Evolutionary conservation across 2,888 invertebrate genomes (phyloP).

Genomic region (Andrena camellia): DNA sequence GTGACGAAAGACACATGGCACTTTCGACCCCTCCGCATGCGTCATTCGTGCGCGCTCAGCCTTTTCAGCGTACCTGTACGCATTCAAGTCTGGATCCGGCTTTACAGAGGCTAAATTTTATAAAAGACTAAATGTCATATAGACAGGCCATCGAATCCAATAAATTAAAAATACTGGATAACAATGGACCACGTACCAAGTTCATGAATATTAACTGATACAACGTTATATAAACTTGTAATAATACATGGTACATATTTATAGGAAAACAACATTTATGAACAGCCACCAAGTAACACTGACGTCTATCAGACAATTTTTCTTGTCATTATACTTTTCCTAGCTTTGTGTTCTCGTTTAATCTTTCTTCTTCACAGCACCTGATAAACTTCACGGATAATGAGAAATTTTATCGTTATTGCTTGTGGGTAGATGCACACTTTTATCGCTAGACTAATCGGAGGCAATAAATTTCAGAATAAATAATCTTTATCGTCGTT

Average conservation of each 20-base stretch:
- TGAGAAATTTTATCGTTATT: constrained; percentile 4
- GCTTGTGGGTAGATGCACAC: not conserved
- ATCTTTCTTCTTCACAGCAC: constrained; percentile 25
- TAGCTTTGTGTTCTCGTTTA: not conserved
- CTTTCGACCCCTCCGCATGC: too few relatives aligned
- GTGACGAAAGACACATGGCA: too few relatives aligned
- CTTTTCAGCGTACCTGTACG: too few relatives aligned
- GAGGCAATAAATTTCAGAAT: constrained; percentile 28
- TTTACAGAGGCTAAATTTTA: not conserved
- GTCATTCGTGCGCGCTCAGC: too few relatives aligned
- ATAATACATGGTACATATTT: not conserved
- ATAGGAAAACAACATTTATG: not conserved
- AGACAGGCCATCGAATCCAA: constrained; percentile 4
- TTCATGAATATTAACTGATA: not conserved
- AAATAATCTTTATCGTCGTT: constrained; percentile 1
- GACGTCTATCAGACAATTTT: not conserved
- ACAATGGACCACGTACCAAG: not conserved
- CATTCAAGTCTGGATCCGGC: too few relatives aligned
- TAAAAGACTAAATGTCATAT: not conserved
- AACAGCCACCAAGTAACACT: not conserved
- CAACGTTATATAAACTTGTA: too few relatives aligned
- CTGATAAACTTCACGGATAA: constrained; percentile 20
- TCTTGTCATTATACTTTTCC: not conserved
- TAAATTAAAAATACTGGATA: not conserved
- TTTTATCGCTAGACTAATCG: constrained; percentile 15